Percentiles rank a stretch among this genome's conserved stretches.
Evolutionary conservation across 2,113 vertebrate species (phyloP).

Genomic region (Archocentrus centrarchus): DNA sequence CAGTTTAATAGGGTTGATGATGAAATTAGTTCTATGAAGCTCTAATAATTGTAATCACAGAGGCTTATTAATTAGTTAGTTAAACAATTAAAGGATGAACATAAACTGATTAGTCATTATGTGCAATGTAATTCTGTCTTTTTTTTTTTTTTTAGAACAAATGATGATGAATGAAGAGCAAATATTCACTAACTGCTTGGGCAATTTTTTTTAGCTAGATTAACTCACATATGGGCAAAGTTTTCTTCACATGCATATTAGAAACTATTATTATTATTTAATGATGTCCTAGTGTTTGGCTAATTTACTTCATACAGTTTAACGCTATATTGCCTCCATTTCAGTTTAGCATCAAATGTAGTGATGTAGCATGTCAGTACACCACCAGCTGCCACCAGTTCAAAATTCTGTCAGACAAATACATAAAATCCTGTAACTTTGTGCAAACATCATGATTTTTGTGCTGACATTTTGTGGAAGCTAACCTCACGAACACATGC

Average conservation of each 20-base stretch:
- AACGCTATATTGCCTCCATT: neutral
- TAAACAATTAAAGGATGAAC: slow-evolving; percentile 28
- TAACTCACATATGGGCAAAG: neutral
- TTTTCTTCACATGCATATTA: neutral
- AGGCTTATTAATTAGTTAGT: slow-evolving; percentile 40
- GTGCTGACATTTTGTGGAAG: too few relatives aligned
- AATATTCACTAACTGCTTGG: neutral
- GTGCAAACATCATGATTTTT: too few relatives aligned
- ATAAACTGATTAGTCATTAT: slow-evolving; percentile 12
- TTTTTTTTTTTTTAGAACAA: neutral
- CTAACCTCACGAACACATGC: too few relatives aligned
- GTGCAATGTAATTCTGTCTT: slow-evolving; percentile 3
- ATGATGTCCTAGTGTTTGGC: neutral
- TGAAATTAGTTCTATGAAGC: slow-evolving; percentile 44
- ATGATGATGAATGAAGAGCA: neutral
- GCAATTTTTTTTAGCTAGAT: too few relatives aligned
- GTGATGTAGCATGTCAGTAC: neutral
- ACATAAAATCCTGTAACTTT: neutral
- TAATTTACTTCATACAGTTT: neutral
- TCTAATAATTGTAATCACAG: slow-evolving; percentile 34
- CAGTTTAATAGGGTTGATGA: slow-evolving; percentile 35
- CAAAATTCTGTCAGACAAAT: neutral
- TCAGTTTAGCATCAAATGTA: neutral
- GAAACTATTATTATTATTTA: neutral
- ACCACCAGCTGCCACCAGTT: neutral